These are phyloP conservation scores for Platorchestia sp. DNA, from an alignment of 1,140 invertebrate species.

Conservation along the genomic window DNA sequence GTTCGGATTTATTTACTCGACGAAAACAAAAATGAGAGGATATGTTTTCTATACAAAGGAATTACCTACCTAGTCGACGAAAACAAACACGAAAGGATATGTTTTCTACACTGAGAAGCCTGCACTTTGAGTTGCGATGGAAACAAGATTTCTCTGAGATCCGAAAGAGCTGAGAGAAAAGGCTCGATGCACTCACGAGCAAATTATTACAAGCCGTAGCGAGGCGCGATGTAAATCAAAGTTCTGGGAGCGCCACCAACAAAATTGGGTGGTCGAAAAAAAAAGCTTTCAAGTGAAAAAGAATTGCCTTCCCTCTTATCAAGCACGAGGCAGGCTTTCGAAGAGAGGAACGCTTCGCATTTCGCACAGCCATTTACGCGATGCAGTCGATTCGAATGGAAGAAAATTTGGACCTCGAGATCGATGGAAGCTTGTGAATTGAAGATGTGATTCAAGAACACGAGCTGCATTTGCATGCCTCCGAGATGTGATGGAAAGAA, in stretches of 20 bases:
- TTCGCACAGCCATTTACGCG: not conserved
- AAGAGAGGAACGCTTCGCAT: not conserved
- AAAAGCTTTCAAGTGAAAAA: not conserved
- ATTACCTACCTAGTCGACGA: no score
- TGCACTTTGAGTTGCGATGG: no score
- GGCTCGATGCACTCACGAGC: not conserved
- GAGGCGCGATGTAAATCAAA: not conserved
- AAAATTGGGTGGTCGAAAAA: not conserved
- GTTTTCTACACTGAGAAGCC: no score
- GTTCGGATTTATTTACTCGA: no score
- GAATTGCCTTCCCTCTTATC: not conserved
- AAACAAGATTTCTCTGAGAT: no score
- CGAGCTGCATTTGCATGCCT: conserved; percentile 38
- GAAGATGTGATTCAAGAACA: conserved; percentile 34
- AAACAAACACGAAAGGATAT: no score
- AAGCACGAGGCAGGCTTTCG: not conserved
- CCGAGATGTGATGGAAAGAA: not conserved
- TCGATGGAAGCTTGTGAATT: conserved; percentile 39
- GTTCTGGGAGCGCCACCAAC: not conserved
- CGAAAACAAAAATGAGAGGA: no score
- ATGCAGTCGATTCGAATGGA: conserved; percentile 34
- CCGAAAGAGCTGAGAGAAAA: not conserved
- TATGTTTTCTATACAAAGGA: no score
- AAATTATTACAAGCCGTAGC: not conserved
- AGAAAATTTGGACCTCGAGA: conserved; percentile 19